A percentile compares a stretch with the other conserved stretches of the same genome.
Evolutionary conservation across 37 sponge, comb jelly and placozoan species (phyloP).

Genomic region (Spongia lamella): DNA sequence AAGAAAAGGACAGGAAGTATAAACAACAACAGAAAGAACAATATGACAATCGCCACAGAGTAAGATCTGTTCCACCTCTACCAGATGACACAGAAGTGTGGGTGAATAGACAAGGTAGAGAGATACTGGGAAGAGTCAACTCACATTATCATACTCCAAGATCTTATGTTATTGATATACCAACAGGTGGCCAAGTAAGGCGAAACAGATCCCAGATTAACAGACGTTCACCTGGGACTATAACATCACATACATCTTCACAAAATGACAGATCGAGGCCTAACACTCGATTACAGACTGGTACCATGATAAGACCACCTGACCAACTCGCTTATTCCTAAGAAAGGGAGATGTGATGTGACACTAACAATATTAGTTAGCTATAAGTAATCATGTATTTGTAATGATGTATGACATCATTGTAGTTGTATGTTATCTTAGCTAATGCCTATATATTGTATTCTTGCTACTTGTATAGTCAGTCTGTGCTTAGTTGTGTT

Average conservation of each 20-base stretch:
- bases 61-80: not conserved
- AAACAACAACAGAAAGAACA: conserved; percentile 34
- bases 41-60: conserved; percentile 41
- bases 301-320: not conserved
- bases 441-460: no score
- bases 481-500: no score
- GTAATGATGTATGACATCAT: no score
- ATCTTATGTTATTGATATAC: conserved; percentile 31
- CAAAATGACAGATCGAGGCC: no score
- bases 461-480: no score
- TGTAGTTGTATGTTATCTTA: no score
- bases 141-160: conserved; percentile 15
- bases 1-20: not conserved
- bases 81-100: conserved; percentile 40
- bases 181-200: conserved; percentile 15
- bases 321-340: not conserved
- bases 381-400: no score
- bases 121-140: conserved; percentile 11
- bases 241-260: no score
- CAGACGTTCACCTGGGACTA: no score
- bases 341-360: conserved; percentile 16
- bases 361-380: no score
- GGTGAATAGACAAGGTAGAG: conserved; percentile 17
- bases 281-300: conserved; percentile 1
- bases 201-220: no score